These are phyloP conservation scores for Delia radicum DNA, from an alignment of 1,140 invertebrate species.

Conservation along the genomic window DNA sequence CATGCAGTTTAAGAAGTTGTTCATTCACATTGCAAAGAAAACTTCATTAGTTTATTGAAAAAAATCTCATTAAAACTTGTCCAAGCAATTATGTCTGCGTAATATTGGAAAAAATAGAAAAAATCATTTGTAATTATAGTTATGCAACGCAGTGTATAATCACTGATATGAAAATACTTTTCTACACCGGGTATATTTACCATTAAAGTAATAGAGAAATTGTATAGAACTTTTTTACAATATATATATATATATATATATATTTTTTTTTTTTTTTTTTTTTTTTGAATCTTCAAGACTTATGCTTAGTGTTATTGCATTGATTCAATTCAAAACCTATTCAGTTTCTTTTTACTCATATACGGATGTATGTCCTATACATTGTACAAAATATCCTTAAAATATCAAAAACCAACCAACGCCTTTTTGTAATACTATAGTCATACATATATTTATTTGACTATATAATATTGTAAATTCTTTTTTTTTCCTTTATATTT, in stretches of 20 bases:
- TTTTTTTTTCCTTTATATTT: not conserved
- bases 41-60: too few relatives aligned
- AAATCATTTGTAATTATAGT: too few relatives aligned
- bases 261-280: not conserved
- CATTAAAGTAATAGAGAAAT: slow-evolving; percentile 20
- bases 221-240: not conserved
- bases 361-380: not conserved
- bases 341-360: not conserved
- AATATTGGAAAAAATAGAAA: too few relatives aligned
- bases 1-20: too few relatives aligned
- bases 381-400: not conserved
- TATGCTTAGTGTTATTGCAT: slow-evolving; percentile 22
- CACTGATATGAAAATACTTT: too few relatives aligned
- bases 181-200: too few relatives aligned
- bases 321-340: slow-evolving; percentile 23
- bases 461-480: not conserved
- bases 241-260: too few relatives aligned
- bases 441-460: not conserved
- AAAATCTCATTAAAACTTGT: too few relatives aligned
- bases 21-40: too few relatives aligned
- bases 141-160: too few relatives aligned
- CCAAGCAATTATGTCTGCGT: too few relatives aligned
- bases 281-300: not conserved
- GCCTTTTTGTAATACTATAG: slow-evolving; percentile 16
- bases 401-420: slow-evolving; percentile 2